A percentile compares a stretch with the other conserved stretches of the same genome.
Evolutionary conservation across 2,113 vertebrate genomes (phyloP).

Genomic region (Sus scrofa): T2T-Sscrofa CM000814.6:10240001-10240500

Average conservation of each 20-base stretch:
- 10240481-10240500: neutral
- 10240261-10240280: neutral
- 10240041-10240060: too few species aligned
- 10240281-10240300: neutral
- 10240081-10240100: neutral
- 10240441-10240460: neutral
- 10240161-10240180: neutral
- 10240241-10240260: neutral
- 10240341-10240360: conserved; percentile 25
- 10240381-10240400: neutral
- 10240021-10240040: too few species aligned
- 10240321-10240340: conserved; percentile 5
- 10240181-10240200: neutral
- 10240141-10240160: neutral
- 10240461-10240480: neutral
- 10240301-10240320: neutral
- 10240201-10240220: neutral
- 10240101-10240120: too few species aligned
- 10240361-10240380: neutral
- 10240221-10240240: neutral
- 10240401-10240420: neutral
- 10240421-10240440: neutral
- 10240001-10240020: too few species aligned
- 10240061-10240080: neutral
- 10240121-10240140: accelerated